Evolutionary conservation across 1,140 invertebrate genomes (phyloP).

Genomic region (Macrobrachium rosenbergii): DNA sequence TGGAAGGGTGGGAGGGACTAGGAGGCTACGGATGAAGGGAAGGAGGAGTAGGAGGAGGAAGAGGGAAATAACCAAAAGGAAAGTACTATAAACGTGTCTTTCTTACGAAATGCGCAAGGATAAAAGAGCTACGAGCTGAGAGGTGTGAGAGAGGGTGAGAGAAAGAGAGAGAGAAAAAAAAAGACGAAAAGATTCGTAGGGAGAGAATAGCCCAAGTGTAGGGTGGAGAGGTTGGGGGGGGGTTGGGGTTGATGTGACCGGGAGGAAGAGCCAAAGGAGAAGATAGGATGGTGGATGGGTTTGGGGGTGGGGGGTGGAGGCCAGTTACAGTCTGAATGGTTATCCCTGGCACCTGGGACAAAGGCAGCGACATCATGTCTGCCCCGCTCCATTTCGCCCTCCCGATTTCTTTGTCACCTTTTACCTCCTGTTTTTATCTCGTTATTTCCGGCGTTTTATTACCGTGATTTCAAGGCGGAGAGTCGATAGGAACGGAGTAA

Average conservation of each 20-base stretch:
- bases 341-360: slow-evolving; percentile 53
- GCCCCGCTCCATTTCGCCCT: slow-evolving; percentile 40
- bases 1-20: not conserved
- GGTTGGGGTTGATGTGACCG: not conserved
- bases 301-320: slow-evolving; percentile 10
- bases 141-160: slow-evolving; percentile 6
- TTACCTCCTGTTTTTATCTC: slow-evolving; percentile 40
- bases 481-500: slow-evolving; percentile 4
- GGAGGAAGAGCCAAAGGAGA: slow-evolving; percentile 15
- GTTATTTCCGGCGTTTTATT: slow-evolving; percentile 30
- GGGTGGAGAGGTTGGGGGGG: too few species aligned
- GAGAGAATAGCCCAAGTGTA: slow-evolving; percentile 33
- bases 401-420: slow-evolving; percentile 32
- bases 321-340: slow-evolving; percentile 50
- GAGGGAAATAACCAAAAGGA: slow-evolving; percentile 29
- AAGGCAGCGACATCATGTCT: slow-evolving; percentile 45
- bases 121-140: slow-evolving; percentile 52
- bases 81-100: slow-evolving; percentile 55
- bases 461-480: slow-evolving; percentile 8
- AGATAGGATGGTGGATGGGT: not conserved
- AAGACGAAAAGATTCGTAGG: not conserved
- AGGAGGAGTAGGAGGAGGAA: not conserved
- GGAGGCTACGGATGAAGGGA: not conserved
- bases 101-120: slow-evolving; percentile 59
- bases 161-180: slow-evolving; percentile 12